Conservation (phyloP, 2,113 vertebrate species). For the Upupa epops region DNA sequence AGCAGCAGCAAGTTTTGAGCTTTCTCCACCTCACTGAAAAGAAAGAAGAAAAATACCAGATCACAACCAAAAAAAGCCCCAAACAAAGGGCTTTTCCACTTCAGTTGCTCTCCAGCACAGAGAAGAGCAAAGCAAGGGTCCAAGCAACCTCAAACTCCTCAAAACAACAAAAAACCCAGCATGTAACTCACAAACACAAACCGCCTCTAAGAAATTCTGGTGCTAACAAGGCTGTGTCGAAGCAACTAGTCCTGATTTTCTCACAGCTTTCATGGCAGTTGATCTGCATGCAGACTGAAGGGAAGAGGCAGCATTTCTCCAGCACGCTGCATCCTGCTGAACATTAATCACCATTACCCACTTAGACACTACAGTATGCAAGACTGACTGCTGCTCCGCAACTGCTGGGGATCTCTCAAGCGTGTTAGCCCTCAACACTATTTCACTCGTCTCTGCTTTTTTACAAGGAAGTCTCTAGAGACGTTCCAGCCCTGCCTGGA, state of each 20-base stretch:
- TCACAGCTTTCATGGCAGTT: neutral
- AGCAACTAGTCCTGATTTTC: neutral
- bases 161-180: neutral
- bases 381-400: neutral
- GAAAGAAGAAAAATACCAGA: neutral
- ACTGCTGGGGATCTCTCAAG: neutral
- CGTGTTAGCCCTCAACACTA: fast-evolving
- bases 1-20: neutral
- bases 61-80: neutral
- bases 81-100: neutral
- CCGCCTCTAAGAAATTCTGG: neutral
- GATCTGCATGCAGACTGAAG: neutral
- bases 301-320: neutral
- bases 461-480: neutral
- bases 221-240: neutral
- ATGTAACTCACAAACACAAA: neutral
- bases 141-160: too few relatives aligned
- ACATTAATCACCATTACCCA: constrained; percentile 52
- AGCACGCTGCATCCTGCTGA: neutral
- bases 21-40: neutral
- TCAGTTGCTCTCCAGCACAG: neutral
- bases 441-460: neutral
- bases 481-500: too few relatives aligned
- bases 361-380: constrained; percentile 30
- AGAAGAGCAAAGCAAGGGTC: neutral